A percentile compares a stretch with the other conserved stretches of the same genome.
Evolutionary conservation across 2,113 vertebrate genomes (phyloP).

Genomic region (Eidolon helvum): DNA sequence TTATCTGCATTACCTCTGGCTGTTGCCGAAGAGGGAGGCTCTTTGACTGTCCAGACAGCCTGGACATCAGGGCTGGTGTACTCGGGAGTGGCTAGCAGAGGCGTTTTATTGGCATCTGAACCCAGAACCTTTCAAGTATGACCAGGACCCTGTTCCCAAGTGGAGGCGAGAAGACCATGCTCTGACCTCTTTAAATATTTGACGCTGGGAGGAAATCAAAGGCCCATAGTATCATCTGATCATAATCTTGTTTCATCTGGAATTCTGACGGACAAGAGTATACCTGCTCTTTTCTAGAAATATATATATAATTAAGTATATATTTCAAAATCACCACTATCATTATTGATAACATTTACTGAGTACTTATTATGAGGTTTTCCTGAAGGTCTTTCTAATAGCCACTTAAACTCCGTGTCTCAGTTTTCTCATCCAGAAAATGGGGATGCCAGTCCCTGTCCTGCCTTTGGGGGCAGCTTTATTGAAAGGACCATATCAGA

Average conservation of each 20-base stretch:
- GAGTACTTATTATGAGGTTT: neutral
- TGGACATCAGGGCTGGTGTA: rapidly evolving
- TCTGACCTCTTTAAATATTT: neutral
- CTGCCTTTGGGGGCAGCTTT: neutral
- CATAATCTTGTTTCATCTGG: neutral
- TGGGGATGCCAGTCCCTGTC: neutral
- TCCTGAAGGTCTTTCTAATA: neutral
- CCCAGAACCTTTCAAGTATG: neutral
- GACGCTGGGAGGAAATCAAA: neutral
- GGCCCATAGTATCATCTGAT: neutral
- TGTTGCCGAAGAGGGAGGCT: neutral
- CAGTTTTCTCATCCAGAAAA: neutral
- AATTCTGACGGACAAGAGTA: neutral
- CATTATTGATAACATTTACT: neutral
- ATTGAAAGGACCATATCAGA: neutral
- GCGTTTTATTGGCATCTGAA: neutral
- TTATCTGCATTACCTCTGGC: neutral
- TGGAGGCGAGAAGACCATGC: neutral
- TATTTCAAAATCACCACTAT: neutral
- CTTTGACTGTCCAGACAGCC: neutral
- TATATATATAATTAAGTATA: neutral
- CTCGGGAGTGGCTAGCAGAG: neutral
- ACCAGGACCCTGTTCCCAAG: neutral
- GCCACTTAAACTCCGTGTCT: neutral
- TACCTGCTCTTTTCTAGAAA: neutral